Conservation (phyloP, 2,113 vertebrate genomes). For the Asarcornis scutulata region DNA sequence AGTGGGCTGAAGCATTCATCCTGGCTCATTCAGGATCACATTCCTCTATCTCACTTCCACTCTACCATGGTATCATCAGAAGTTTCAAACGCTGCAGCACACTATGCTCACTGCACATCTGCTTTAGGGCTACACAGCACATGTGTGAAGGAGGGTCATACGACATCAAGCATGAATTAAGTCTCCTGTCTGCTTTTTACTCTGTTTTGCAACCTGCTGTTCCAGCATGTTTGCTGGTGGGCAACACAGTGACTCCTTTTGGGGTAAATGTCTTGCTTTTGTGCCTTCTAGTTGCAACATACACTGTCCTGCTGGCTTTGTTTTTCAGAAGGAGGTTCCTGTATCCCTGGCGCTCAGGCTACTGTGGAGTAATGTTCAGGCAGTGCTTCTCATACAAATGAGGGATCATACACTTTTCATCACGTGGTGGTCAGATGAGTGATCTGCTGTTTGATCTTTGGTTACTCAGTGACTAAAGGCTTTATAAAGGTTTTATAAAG, state of each 20-base stretch:
- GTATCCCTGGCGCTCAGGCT: neutral
- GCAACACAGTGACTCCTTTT: neutral
- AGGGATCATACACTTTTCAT: neutral
- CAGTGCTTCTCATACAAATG: neutral
- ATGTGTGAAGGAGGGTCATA: neutral
- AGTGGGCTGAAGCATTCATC: neutral
- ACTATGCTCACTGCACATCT: neutral
- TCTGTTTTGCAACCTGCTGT: neutral
- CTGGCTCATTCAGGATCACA: neutral
- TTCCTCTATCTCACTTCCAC: neutral
- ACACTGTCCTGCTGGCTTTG: neutral
- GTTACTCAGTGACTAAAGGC: slow-evolving; percentile 13
- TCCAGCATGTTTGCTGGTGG: neutral
- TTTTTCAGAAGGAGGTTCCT: neutral
- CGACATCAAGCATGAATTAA: neutral
- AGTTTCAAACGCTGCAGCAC: neutral
- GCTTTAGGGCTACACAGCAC: neutral
- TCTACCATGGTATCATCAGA: neutral
- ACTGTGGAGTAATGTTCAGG: neutral
- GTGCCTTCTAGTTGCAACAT: neutral
- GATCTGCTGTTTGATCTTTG: neutral
- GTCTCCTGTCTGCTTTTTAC: neutral
- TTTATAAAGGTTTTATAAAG: neutral
- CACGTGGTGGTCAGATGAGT: neutral
- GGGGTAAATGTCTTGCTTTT: neutral